Evolutionary conservation across 2,113 vertebrate genomes (phyloP), one percentile per base, ranked within the genome.

Genomic region (Gobiocypris rarus): DNA sequence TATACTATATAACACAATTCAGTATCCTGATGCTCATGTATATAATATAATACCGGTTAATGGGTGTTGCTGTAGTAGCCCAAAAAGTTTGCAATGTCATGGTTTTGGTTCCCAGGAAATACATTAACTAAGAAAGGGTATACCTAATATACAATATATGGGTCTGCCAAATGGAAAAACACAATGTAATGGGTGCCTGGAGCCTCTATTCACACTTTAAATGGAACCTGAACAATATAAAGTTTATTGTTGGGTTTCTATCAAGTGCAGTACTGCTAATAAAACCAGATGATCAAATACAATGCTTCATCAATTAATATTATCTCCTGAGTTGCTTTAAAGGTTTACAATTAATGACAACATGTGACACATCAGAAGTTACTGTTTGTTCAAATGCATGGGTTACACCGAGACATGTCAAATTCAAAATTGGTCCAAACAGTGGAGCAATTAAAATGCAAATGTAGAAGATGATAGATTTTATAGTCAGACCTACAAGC

Each of bases 371-470:
- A 82, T 86, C 81, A 73, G 70, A 74, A 4, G 8, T 58, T n/a
- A 17, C 50, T 84, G 75, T 88, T 84, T 88, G 87, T 93, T 94
- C 91, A 93, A 93, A 93, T 93, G 92, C 92, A 91, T 92, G 92
- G 91, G 92, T 92, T 93, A 91, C 92, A 88, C 90, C 89, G 90
- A 90, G 87, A 92, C 87, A 88, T 92, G 92, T 92, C 92, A 93
- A 93, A 93, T 92, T 94, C 85, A 84, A 86, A 88, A 88, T 93
- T 92, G 93, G 92, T 93, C 94, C 92, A 95, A 95, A 94, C 93
- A 94, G 90, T 89, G 91, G 92, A 91, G 92, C 93, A 93, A 94
- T 95, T 94, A 94, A 95, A 94, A 94, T 95, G 93, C 92, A 94
- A 94, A 95, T 94, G 91, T 84, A 34, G 34, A 41, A 89, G 81